A percentile compares a stretch with the other conserved stretches of the same genome.
Evolutionary conservation across 2,888 invertebrate genomes (phyloP).

Genomic region (Diadegma fenestrale): DNA sequence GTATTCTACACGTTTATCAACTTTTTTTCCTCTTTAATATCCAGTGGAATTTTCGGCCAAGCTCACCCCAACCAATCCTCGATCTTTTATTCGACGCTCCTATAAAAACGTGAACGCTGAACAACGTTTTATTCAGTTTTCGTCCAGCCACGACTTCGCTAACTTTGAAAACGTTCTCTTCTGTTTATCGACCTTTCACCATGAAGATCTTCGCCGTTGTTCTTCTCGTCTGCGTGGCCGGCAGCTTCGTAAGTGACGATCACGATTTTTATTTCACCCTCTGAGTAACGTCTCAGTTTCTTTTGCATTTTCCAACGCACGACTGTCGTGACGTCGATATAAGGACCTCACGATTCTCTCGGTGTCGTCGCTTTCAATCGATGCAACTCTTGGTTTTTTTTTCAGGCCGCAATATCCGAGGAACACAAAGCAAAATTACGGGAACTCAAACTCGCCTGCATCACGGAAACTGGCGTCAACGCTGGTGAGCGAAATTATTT

Average conservation of each 20-base stretch:
- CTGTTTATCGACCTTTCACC: conserved; percentile 5
- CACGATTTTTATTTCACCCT: conserved; percentile 17
- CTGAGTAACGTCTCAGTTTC: not conserved
- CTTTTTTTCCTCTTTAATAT: conserved; percentile 22
- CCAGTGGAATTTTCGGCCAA: not conserved
- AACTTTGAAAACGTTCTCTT: not conserved
- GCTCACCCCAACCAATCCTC: not conserved
- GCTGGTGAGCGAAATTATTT: conserved; percentile 69
- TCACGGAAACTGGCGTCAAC: conserved; percentile 75
- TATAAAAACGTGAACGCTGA: conserved; percentile 44
- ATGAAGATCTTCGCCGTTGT: conserved; percentile 72
- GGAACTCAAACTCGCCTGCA: conserved; percentile 72
- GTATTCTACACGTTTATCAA: not conserved
- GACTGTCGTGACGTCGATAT: no score
- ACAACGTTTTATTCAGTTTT: conserved; percentile 22
- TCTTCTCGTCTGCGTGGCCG: conserved; percentile 70
- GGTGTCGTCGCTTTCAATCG: not conserved
- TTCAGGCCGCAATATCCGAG: conserved; percentile 52
- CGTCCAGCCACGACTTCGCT: not conserved
- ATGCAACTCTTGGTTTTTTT: not conserved
- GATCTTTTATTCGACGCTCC: not conserved
- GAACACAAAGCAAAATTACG: conserved; percentile 70
- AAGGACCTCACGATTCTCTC: no score
- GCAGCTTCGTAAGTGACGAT: conserved; percentile 69
- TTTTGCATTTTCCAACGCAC: not conserved